Evolutionary conservation across 64 coral and sea anemone species (phyloP).

Genomic region (Montipora cactus): DNA sequence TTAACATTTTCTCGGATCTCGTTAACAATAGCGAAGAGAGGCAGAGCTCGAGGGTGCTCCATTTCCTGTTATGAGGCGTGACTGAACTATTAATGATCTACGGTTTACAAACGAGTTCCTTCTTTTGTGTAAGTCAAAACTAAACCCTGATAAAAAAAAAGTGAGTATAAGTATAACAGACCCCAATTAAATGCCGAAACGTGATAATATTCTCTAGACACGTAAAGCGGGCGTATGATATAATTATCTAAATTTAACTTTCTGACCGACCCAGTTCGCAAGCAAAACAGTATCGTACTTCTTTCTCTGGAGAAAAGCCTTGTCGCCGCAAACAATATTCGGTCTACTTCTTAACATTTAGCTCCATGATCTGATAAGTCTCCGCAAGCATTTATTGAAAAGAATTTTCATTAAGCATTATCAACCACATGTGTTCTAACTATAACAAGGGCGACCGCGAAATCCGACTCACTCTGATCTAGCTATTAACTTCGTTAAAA

Average conservation of each 20-base stretch:
- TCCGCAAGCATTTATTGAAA: not conserved
- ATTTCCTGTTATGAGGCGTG: slow-evolving; percentile 19
- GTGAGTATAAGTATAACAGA: not conserved
- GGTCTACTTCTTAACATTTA: not conserved
- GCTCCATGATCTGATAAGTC: not conserved
- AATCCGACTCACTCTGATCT: not conserved
- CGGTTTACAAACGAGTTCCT: not conserved
- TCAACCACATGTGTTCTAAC: not conserved
- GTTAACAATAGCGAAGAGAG: not conserved
- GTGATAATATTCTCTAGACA: not conserved
- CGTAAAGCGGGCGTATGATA: not conserved
- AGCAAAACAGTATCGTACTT: not conserved
- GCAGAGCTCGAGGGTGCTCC: not conserved
- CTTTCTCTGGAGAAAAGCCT: not conserved
- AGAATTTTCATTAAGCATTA: not conserved
- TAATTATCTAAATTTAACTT: slow-evolving; percentile 44
- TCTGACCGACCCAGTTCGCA: not conserved
- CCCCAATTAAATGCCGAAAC: not conserved
- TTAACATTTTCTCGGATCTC: not conserved
- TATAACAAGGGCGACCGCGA: not conserved
- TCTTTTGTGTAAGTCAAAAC: not conserved
- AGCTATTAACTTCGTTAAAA: not conserved
- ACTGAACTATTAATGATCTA: not conserved
- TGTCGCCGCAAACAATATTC: not conserved
- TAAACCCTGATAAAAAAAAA: not conserved